Evolutionary conservation across 2,888 invertebrate genomes (phyloP).

Genomic region (Lissocephala sabroskyi): DNA sequence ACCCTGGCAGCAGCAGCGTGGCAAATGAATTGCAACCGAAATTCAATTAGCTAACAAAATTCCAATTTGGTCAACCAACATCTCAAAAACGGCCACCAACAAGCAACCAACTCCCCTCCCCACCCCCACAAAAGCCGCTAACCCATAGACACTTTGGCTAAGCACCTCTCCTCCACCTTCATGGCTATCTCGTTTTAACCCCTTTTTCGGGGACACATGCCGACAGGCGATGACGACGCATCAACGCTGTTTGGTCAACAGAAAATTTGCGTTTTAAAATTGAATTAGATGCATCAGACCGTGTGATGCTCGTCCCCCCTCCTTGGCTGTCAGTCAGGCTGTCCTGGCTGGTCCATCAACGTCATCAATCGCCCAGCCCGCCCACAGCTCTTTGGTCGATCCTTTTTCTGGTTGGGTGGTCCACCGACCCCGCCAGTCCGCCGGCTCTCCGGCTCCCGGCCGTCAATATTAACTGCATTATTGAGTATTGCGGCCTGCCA

Average conservation of each 20-base stretch:
- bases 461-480: conserved; percentile 62
- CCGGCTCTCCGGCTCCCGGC: conserved; percentile 12
- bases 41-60: conserved; percentile 64
- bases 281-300: conserved; percentile 66
- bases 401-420: neutral
- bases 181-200: conserved; percentile 1
- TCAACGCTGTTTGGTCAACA: conserved; percentile 59
- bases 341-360: no score
- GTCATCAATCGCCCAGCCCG: no score
- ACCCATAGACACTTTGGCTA: conserved; percentile 57
- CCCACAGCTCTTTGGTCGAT: no score
- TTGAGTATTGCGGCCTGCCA: conserved; percentile 63
- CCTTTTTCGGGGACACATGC: conserved; percentile 7
- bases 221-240: conserved; percentile 17
- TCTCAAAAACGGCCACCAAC: conserved; percentile 6
- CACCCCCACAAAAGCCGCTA: conserved; percentile 36
- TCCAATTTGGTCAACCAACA: conserved; percentile 44
- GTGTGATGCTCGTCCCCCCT: no score
- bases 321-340: no score
- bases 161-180: conserved; percentile 6
- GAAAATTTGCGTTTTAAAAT: conserved; percentile 60
- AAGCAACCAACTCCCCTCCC: conserved; percentile 15
- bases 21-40: conserved; percentile 65
- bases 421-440: neutral
- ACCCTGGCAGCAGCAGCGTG: no score